Base-by-base conservation (phyloP, 2,113 vertebrate genomes). In the Perca schrenkii region DNA sequence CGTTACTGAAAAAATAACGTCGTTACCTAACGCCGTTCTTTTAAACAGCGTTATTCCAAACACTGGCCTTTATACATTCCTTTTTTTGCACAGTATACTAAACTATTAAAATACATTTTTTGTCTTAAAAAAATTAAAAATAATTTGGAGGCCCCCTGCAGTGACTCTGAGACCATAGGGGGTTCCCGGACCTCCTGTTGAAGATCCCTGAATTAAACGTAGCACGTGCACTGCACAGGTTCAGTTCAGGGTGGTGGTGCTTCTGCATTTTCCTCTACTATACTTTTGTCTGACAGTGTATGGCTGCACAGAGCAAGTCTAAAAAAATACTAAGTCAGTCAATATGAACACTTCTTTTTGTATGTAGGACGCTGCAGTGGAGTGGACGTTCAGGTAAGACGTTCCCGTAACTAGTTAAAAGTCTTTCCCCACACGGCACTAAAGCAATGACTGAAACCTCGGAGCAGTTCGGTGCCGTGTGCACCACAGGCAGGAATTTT, bases 261-360 rank as follows among this genome's bases (percentile, higher is more conserved):
- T 17, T 22, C 54, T 11, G 16, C 34, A 34, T 62, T 68, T 61
- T 77, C 63, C 63, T 72, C 43, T 3, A 1, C 69, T 75, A 60
- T 66, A 61, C 46, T 69, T 69, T 8, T 46, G 40, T 12, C 14
- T 79, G 60, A 74, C 82, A 61, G 57, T 22, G 49, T 47, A 19
- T 0, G 5, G 40, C 64, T 62, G 75, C 68, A 70, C 50, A 56
- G 28, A 75, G 57, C 56, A 43, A 57, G 60, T 68, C 84, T 87
- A 90, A 91, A 90, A 87, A 90, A 43, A 34, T 90, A 88, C 67
- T 85, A 69, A n/a, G 58, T 47, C 68, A 53, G 53, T 80, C 80
- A 71, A 82, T 74, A 79, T 54, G 65, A 89, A 46, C 62, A 70
- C 77, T 80, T 89, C 86, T 84, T 67, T 83, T n/a, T n/a, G n/a